Conservation (phyloP, 2,888 invertebrate species). For the Lepidonotus clava region DNA sequence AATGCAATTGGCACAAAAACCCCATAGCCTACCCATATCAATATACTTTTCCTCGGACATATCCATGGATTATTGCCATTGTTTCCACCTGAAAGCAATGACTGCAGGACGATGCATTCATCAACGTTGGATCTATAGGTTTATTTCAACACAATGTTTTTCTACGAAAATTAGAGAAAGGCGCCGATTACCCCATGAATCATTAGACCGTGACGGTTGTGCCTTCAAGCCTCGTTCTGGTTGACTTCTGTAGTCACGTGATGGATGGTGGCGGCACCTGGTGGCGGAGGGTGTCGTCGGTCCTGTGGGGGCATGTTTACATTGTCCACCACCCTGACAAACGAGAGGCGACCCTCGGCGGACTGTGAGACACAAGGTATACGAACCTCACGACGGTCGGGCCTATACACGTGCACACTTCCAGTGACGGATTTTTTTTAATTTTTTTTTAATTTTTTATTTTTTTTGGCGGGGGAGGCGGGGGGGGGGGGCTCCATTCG, state of each 20-base stretch:
- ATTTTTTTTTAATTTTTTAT: too few species aligned
- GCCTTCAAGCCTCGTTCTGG: not conserved
- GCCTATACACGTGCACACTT: too few species aligned
- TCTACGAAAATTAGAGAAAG: not conserved
- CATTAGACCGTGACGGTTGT: not conserved
- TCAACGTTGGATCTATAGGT: too few species aligned
- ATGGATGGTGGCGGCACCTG: not conserved
- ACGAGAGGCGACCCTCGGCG: not conserved
- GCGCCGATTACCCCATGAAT: not conserved
- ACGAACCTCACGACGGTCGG: too few species aligned
- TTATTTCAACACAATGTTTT: not conserved
- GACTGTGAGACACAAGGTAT: not conserved
- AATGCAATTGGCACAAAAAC: too few species aligned
- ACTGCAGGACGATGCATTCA: too few species aligned
- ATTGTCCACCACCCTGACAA: not conserved
- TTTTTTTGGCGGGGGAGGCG: not conserved
- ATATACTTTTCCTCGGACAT: too few species aligned
- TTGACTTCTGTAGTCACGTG: not conserved
- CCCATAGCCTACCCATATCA: too few species aligned
- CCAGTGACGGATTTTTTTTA: too few species aligned
- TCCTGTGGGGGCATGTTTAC: not conserved
- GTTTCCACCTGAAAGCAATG: too few species aligned
- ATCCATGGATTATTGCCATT: too few species aligned
- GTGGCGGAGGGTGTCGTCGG: not conserved
- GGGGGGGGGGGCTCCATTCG: not conserved